Base-by-base conservation (phyloP, 2,113 vertebrate species). In the Drymodes brunneopygia region DNA sequence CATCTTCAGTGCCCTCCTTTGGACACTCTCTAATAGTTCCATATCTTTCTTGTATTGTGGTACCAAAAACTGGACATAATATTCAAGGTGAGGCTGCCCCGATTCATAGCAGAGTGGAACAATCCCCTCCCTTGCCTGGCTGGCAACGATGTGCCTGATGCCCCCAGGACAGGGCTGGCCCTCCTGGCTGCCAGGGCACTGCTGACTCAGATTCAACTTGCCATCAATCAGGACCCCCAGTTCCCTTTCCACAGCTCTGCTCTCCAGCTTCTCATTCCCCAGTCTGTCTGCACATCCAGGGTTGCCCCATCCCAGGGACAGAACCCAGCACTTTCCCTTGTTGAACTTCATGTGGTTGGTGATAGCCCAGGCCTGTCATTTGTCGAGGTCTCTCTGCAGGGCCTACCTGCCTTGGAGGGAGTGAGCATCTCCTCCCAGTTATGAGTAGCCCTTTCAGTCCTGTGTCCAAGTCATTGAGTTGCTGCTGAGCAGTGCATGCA, bases 171-270 rank as follows among this genome's bases (percentile, higher is more conserved):
- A 48, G 1, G 2, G 2, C 0, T n/a, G 29, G 5, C 42, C 12
- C 50, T 74, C 70, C 60, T 40, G 70, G 60, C 70, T 56, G 40
- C 58, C 81, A 65, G 40, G 69, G n/a, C n/a, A n/a, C n/a, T n/a
- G n/a, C n/a, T n/a, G n/a, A 1, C 2, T 27, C 38, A 36, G 0
- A 0, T 36, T 33, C 11, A 53, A 0, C 27, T 47, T 38, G 28
- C 5, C 81, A 54, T 1, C 0, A 0, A 6, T 28, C 42, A 40
- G 50, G 20, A 40, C 6, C 10, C 18, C 0, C 71, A 42, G 25
- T 6, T 13, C 35, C 31, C 35, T 58, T 75, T 42, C 71, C 31
- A 35, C 1, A 2, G 0, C 21, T 7, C 25, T 35, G 51, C 31
- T 85, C 20, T 66, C 11, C 61, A 50, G 1, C 7, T 3, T 57